These are phyloP conservation scores for Ia io DNA, from an alignment of 2,113 vertebrate genomes.

Conservation along the genomic window DNA sequence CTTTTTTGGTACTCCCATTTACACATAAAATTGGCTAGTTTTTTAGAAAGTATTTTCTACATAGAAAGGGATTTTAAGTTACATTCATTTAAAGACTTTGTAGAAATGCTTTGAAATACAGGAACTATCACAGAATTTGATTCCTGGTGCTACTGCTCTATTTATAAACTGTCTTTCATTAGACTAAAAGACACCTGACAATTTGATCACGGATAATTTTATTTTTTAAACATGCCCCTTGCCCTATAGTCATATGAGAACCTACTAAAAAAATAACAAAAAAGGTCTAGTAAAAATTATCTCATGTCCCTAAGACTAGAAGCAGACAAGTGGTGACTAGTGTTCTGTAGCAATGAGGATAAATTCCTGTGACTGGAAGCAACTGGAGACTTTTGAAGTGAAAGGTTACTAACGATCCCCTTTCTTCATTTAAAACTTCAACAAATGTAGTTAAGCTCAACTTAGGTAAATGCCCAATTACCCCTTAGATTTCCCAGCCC, in stretches of 20 bases:
- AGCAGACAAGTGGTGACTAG: not conserved
- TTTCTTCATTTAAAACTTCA: conserved; percentile 14
- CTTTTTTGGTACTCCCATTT: not conserved
- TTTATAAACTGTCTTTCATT: not conserved
- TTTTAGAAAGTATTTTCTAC: not conserved
- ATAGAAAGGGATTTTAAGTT: not conserved
- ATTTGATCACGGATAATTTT: not conserved
- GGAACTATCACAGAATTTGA: not conserved
- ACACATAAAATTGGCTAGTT: not conserved
- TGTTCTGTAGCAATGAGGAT: not conserved
- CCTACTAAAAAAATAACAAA: not conserved
- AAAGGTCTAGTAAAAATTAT: not conserved
- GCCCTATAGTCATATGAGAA: not conserved
- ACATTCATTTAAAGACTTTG: not conserved
- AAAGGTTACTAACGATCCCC: not conserved
- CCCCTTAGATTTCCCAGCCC: not conserved
- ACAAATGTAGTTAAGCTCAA: not conserved
- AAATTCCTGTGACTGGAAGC: not conserved
- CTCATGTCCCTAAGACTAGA: not conserved
- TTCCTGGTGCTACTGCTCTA: not conserved
- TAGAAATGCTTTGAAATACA: not conserved
- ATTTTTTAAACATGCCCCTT: conserved; percentile 1
- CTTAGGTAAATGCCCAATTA: not conserved
- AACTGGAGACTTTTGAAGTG: conserved; percentile 16
- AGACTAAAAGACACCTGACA: not conserved